Percentiles rank a stretch among this genome's conserved stretches.
Evolutionary conservation across 1,140 invertebrate species (phyloP).

Genomic region (Drosophila ohnishii): DNA sequence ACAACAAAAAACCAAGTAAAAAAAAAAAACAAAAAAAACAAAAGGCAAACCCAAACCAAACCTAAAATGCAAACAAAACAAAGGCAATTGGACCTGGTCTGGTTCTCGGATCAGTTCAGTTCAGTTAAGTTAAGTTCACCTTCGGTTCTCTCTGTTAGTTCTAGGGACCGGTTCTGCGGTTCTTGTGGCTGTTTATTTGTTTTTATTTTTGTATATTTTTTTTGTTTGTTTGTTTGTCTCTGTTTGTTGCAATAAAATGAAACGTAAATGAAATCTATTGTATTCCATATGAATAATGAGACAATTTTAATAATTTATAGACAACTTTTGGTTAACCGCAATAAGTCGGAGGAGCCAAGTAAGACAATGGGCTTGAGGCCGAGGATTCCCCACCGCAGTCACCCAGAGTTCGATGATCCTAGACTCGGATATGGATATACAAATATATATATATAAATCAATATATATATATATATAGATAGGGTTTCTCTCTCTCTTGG

Average conservation of each 20-base stretch:
- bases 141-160: conserved; percentile 18
- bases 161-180: conserved; percentile 42
- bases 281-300: conserved; percentile 82
- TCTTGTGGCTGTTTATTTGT: conserved; percentile 28
- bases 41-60: conserved; percentile 15
- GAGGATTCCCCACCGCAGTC: conserved; percentile 34
- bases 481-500: conserved; percentile 43
- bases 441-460: not conserved
- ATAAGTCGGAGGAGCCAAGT: conserved; percentile 22
- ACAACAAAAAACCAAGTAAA: not conserved
- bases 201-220: not conserved
- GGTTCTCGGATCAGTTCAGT: conserved; percentile 58
- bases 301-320: conserved; percentile 83
- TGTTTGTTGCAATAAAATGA: conserved; percentile 79
- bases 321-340: conserved; percentile 80
- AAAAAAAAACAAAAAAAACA: not conserved
- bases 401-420: conserved; percentile 76
- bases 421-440: conserved; percentile 65
- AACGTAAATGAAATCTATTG: conserved; percentile 82
- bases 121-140: conserved; percentile 12
- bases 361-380: conserved; percentile 36
- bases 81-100: conserved; percentile 70
- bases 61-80: conserved; percentile 41
- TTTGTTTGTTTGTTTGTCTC: conserved; percentile 24
- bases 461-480: conserved; percentile 1